A percentile compares a stretch with the other conserved stretches of the same genome.
Conservation (phyloP, 2,113 vertebrate species). For the Caracal caracal region DNA sequence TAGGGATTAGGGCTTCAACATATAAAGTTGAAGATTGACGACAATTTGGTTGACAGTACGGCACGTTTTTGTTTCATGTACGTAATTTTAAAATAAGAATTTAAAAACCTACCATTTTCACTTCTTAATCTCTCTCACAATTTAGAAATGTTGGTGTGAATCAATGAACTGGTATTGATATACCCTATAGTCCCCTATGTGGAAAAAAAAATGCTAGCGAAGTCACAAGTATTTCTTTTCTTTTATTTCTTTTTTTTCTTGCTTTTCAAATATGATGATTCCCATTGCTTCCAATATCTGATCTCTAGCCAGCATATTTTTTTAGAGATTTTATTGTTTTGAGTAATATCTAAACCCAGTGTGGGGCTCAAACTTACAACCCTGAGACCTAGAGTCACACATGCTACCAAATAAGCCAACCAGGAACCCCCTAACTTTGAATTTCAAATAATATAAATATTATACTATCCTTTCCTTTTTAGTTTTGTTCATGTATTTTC, state of each 20-base stretch:
- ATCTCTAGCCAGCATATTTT: neutral
- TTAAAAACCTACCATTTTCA: neutral
- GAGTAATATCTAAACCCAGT: no score
- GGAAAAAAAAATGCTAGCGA: neutral
- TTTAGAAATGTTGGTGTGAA: neutral
- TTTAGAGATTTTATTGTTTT: no score
- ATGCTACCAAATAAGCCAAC: no score
- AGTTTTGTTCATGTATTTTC: constrained; percentile 36
- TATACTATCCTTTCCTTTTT: neutral
- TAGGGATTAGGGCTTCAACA: neutral
- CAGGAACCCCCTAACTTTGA: constrained; percentile 2
- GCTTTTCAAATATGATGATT: neutral
- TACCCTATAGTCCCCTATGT: neutral
- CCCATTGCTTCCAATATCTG: neutral
- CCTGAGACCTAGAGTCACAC: no score
- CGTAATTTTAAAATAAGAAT: neutral
- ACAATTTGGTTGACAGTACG: neutral
- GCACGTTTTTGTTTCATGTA: neutral
- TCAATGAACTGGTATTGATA: neutral
- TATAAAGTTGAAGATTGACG: neutral
- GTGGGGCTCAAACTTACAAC: no score
- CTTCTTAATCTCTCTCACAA: neutral
- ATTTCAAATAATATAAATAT: constrained; percentile 42
- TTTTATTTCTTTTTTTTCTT: neutral
- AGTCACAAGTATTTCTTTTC: neutral